Evolutionary conservation across 2,888 invertebrate species (phyloP).

Genomic region (Notodonta dromedarius): DNA sequence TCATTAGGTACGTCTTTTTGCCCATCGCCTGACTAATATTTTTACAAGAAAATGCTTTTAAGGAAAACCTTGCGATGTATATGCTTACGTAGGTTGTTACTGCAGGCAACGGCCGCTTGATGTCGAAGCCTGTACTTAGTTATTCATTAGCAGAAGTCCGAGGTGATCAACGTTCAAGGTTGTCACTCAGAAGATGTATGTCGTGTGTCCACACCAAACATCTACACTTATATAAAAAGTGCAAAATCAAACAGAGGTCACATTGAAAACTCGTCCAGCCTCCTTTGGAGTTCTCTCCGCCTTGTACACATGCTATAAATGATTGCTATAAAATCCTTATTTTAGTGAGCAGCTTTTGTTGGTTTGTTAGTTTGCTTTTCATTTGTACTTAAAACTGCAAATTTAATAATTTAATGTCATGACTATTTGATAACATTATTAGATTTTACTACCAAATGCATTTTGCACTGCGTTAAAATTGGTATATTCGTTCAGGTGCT

Average conservation of each 20-base stretch:
- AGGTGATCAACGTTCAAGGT: slow-evolving; percentile 55
- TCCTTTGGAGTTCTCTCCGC: slow-evolving; percentile 19
- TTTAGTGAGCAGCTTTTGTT: background rate
- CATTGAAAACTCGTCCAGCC: slow-evolving; percentile 41
- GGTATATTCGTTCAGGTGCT: too few relatives aligned
- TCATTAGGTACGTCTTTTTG: background rate
- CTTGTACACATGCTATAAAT: slow-evolving; percentile 23
- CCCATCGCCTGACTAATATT: background rate
- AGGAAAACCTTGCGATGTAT: slow-evolving; percentile 27
- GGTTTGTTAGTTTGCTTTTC: background rate
- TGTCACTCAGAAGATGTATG: background rate
- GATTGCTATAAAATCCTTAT: slow-evolving; percentile 5
- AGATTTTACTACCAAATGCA: too few relatives aligned
- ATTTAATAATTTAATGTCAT: too few relatives aligned
- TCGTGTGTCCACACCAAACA: background rate
- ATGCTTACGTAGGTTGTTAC: slow-evolving; percentile 9
- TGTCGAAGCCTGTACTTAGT: slow-evolving; percentile 17
- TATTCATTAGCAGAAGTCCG: slow-evolving; percentile 42
- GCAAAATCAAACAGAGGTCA: slow-evolving; percentile 56
- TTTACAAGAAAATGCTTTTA: slow-evolving; percentile 20
- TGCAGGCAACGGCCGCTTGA: slow-evolving; percentile 13
- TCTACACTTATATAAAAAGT: slow-evolving; percentile 42
- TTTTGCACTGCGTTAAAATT: too few relatives aligned
- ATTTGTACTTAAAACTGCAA: slow-evolving; percentile 46
- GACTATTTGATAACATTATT: too few relatives aligned